phyloP scores from a whole-genome alignment of 2,888 invertebrate genomes.

The Rhabditoides inermis region DNA sequence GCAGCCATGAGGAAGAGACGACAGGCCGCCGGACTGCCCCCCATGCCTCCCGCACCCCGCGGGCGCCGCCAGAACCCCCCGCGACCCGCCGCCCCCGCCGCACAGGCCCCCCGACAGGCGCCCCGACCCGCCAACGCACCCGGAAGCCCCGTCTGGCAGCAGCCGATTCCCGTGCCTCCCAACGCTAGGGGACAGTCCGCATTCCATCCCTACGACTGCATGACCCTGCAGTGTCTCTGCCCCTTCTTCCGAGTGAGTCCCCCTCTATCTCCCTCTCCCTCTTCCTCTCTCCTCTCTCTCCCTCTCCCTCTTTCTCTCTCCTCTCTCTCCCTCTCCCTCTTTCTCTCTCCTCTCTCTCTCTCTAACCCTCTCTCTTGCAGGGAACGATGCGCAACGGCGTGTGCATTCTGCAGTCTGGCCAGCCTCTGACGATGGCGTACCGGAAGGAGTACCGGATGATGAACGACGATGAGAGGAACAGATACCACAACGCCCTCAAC shows the following conservation, averaged over 20 bases:
- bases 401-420: constrained; percentile 41
- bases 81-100: background rate
- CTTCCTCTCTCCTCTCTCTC: too few species aligned
- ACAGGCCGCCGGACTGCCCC: too few species aligned
- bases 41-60: background rate
- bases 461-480: constrained; percentile 45
- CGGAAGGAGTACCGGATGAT: constrained; percentile 48
- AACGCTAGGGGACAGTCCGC: constrained; percentile 48
- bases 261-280: background rate
- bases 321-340: too few species aligned
- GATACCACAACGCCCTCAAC: constrained; percentile 48
- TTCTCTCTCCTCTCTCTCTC: too few species aligned
- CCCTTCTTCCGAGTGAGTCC: constrained; percentile 44
- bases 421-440: constrained; percentile 46
- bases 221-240: constrained; percentile 50
- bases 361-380: constrained; percentile 30
- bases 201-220: constrained; percentile 50
- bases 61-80: constrained; percentile 13
- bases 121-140: constrained; percentile 5
- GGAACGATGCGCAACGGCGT: constrained; percentile 38
- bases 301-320: too few species aligned
- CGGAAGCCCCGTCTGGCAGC: constrained; percentile 45
- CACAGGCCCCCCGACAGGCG: background rate
- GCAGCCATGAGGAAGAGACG: constrained; percentile 17
- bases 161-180: constrained; percentile 46